Evolutionary conservation across 2,888 invertebrate species (phyloP).

Genomic region (Amblyjoppa proteus): DNA sequence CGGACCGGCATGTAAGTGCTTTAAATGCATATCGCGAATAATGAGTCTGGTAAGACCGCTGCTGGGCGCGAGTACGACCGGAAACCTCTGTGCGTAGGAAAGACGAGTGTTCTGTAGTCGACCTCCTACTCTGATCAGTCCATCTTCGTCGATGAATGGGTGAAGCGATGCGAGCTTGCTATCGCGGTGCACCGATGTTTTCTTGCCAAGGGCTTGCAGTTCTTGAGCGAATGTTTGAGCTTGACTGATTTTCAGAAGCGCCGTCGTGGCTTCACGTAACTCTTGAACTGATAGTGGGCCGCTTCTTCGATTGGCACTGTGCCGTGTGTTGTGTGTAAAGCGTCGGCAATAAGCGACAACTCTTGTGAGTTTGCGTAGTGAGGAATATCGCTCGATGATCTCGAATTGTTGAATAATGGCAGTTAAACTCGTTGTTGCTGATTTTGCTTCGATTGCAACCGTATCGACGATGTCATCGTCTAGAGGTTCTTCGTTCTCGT

Average conservation of each 20-base stretch:
- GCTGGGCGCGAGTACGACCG: conserved; percentile 41
- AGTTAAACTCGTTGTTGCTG: no score
- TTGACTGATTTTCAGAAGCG: conserved; percentile 28
- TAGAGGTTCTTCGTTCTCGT: no score
- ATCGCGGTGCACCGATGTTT: conserved; percentile 1
- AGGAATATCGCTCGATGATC: no score
- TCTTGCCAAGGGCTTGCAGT: conserved; percentile 15
- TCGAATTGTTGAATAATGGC: no score
- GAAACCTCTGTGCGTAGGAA: conserved; percentile 14
- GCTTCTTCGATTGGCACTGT: conserved; percentile 14
- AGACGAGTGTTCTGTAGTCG: conserved; percentile 45
- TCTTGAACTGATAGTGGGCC: conserved; percentile 33
- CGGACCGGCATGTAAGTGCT: conserved; percentile 44
- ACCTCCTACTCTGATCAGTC: conserved; percentile 51
- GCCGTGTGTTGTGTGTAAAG: conserved; percentile 19
- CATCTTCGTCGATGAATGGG: conserved; percentile 50
- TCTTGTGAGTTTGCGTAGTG: no score
- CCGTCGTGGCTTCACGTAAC: conserved; percentile 4
- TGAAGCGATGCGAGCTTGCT: conserved; percentile 40
- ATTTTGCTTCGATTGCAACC: no score
- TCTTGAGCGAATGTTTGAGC: conserved; percentile 22
- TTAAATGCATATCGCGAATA: conserved; percentile 50
- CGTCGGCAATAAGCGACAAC: conserved; percentile 37
- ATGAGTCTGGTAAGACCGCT: conserved; percentile 37
- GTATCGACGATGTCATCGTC: no score